Conservation (phyloP, 2,797 vertebrate species). For the Neostethus bicornis region DNA sequence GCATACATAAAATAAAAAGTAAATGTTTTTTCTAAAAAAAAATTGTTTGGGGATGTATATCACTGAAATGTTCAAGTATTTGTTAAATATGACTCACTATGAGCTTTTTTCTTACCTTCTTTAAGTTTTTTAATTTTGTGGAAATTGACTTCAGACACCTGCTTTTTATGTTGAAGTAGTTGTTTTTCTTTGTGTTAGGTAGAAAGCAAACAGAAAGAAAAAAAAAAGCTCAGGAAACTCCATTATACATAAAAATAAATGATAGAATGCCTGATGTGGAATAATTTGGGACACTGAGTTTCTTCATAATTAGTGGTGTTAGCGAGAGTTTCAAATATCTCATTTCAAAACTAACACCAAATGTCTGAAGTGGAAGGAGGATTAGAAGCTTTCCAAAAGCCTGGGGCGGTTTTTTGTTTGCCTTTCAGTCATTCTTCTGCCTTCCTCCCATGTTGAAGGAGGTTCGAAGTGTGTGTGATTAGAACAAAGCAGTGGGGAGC, state of each 20-base stretch:
- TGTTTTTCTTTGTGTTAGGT: background rate
- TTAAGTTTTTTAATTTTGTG: too few relatives aligned
- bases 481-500: slow-evolving; percentile 51
- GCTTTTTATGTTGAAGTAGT: too few relatives aligned
- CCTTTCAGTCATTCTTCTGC: slow-evolving; percentile 39
- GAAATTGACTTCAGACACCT: too few relatives aligned
- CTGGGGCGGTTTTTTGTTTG: slow-evolving; percentile 30
- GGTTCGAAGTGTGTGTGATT: slow-evolving; percentile 29
- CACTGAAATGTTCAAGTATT: background rate
- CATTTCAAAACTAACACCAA: slow-evolving; percentile 3
- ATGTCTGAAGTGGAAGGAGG: slow-evolving; percentile 14
- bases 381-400: slow-evolving; percentile 30
- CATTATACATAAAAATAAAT: slow-evolving; percentile 9
- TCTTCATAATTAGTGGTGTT: background rate
- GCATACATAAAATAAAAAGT: too few relatives aligned
- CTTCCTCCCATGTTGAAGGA: slow-evolving; percentile 38
- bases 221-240: slow-evolving; percentile 5
- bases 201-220: background rate
- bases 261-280: slow-evolving; percentile 22
- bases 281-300: background rate
- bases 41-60: background rate
- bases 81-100: too few relatives aligned
- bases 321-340: background rate
- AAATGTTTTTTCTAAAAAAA: too few relatives aligned
- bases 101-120: too few relatives aligned